Conservation (phyloP, 2,888 invertebrate genomes). For the Gnatocerus cornutus region DNA sequence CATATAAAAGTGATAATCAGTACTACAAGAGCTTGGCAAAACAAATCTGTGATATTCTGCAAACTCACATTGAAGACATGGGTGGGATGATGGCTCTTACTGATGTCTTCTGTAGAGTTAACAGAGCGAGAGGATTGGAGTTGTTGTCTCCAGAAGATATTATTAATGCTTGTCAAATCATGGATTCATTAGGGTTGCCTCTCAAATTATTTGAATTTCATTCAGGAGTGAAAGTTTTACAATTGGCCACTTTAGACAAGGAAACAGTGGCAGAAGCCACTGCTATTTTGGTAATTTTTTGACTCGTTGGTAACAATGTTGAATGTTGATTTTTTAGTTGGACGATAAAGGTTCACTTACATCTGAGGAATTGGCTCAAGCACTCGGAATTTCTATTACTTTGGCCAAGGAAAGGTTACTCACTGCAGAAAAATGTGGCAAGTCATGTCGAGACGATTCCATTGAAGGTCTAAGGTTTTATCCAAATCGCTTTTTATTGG, state of each 20-base stretch:
- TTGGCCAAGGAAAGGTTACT: conserved; percentile 92
- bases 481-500: conserved; percentile 87
- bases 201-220: conserved; percentile 89
- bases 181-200: conserved; percentile 79
- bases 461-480: conserved; percentile 96
- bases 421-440: conserved; percentile 89
- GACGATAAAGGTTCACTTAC: conserved; percentile 82
- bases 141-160: conserved; percentile 98
- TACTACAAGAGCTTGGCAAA: conserved; percentile 90
- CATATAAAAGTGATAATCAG: conserved; percentile 87
- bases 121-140: conserved; percentile 96
- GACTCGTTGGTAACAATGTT: conserved; percentile 27
- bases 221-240: conserved; percentile 96
- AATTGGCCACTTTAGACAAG: conserved; percentile 84
- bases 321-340: conserved; percentile 72
- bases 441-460: conserved; percentile 95
- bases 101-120: conserved; percentile 97
- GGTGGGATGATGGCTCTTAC: conserved; percentile 98
- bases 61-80: conserved; percentile 87
- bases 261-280: conserved; percentile 81
- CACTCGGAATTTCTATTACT: conserved; percentile 88
- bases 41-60: conserved; percentile 88
- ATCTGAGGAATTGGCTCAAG: conserved; percentile 90
- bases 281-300: conserved; percentile 74
- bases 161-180: conserved; percentile 87